These are phyloP conservation scores for Zaprionus davidi DNA, from an alignment of 1,140 invertebrate genomes.

Conservation along the genomic window DNA sequence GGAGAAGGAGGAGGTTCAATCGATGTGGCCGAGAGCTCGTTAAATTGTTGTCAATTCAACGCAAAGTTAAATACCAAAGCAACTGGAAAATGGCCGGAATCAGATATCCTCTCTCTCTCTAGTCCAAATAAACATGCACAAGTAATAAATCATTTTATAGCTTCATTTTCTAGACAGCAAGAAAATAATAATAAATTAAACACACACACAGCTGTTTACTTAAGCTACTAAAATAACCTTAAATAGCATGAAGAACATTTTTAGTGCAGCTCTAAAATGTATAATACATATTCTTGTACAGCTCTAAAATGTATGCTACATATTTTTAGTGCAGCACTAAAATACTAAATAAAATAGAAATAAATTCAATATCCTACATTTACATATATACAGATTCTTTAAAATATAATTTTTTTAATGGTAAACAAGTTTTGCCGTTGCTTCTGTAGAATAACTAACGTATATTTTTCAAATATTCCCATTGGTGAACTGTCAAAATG, in stretches of 20 bases:
- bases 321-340: too few species aligned
- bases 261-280: neutral
- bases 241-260: neutral
- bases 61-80: slow-evolving; percentile 27
- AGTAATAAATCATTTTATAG: neutral
- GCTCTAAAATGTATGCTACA: too few species aligned
- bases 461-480: neutral
- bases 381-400: too few species aligned
- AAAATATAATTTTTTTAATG: neutral
- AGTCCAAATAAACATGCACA: slow-evolving; percentile 1
- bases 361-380: too few species aligned
- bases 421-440: neutral
- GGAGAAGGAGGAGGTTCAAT: neutral
- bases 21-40: neutral
- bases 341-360: too few species aligned
- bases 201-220: neutral
- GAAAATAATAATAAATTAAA: slow-evolving; percentile 1
- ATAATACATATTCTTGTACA: too few species aligned
- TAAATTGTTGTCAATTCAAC: slow-evolving; percentile 45
- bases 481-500: neutral
- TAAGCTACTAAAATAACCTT: neutral
- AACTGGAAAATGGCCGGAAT: slow-evolving; percentile 7
- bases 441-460: too few species aligned
- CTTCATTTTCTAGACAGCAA: neutral
- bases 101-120: neutral